These are phyloP conservation scores for Didymodactylos carnosus DNA, from an alignment of 2,888 invertebrate species.

Conservation along the genomic window DNA sequence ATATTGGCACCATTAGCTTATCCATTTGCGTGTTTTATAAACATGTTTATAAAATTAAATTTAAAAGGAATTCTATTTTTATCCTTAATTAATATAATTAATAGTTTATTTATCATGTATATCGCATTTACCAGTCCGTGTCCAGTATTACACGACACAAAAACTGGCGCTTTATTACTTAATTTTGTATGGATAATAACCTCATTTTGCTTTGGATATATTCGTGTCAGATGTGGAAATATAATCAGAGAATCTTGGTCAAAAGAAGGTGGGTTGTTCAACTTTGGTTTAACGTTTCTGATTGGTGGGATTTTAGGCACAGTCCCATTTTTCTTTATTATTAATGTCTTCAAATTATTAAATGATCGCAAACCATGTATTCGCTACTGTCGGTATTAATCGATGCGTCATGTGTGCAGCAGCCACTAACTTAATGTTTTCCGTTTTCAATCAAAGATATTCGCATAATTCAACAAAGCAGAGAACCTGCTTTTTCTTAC, in stretches of 20 bases:
- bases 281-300: background rate
- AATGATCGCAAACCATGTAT: background rate
- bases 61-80: background rate
- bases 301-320: background rate
- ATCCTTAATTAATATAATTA: background rate
- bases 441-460: too few relatives aligned
- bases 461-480: too few relatives aligned
- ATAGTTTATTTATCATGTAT: background rate
- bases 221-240: background rate
- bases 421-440: too few relatives aligned
- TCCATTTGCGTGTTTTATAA: background rate
- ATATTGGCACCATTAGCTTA: background rate
- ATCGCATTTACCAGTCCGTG: background rate
- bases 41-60: background rate
- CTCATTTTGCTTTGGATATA: background rate
- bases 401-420: too few relatives aligned
- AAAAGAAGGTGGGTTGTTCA: background rate
- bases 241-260: background rate
- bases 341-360: background rate
- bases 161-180: background rate
- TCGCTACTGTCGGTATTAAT: background rate
- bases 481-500: too few relatives aligned
- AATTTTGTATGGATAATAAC: background rate
- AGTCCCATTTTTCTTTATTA: background rate
- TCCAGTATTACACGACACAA: background rate